These are phyloP conservation scores for Drosophila murphyi DNA, from an alignment of 1,140 invertebrate species.

Conservation along the genomic window DNA sequence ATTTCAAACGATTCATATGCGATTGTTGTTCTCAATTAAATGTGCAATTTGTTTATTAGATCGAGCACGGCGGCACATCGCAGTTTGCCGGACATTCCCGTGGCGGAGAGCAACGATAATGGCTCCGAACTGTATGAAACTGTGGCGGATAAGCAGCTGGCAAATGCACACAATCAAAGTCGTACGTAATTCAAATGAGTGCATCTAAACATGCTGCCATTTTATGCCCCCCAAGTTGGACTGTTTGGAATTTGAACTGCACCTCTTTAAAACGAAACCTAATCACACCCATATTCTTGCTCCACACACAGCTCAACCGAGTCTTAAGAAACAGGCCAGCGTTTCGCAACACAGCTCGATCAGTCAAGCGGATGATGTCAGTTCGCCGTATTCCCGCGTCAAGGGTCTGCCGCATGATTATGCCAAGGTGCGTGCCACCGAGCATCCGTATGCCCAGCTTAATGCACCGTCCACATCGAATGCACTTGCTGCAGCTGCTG, in stretches of 20 bases:
- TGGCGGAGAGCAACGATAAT: constrained; percentile 86
- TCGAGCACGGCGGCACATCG: constrained; percentile 85
- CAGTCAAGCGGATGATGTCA: constrained; percentile 86
- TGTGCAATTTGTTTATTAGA: constrained; percentile 28
- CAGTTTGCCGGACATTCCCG: constrained; percentile 89
- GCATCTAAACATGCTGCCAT: no score
- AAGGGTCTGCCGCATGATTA: constrained; percentile 85
- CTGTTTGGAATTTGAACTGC: no score
- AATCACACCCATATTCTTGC: not conserved
- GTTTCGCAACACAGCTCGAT: constrained; percentile 87
- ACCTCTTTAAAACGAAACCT: not conserved
- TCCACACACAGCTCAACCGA: constrained; percentile 60
- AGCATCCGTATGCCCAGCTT: constrained; percentile 90
- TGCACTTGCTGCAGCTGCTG: constrained; percentile 45
- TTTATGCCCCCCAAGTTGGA: no score
- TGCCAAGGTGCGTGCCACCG: constrained; percentile 85
- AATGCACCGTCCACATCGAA: constrained; percentile 83
- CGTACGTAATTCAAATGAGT: constrained; percentile 51
- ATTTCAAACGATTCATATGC: no score
- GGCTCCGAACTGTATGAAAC: constrained; percentile 89
- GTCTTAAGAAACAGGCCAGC: constrained; percentile 84
- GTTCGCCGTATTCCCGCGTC: constrained; percentile 87
- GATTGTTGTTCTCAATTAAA: no score
- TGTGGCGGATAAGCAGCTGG: constrained; percentile 86
- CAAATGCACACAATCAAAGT: constrained; percentile 70